These are phyloP conservation scores for Barnardius zonarius DNA, from an alignment of 2,113 vertebrate species.

Conservation along the genomic window DNA sequence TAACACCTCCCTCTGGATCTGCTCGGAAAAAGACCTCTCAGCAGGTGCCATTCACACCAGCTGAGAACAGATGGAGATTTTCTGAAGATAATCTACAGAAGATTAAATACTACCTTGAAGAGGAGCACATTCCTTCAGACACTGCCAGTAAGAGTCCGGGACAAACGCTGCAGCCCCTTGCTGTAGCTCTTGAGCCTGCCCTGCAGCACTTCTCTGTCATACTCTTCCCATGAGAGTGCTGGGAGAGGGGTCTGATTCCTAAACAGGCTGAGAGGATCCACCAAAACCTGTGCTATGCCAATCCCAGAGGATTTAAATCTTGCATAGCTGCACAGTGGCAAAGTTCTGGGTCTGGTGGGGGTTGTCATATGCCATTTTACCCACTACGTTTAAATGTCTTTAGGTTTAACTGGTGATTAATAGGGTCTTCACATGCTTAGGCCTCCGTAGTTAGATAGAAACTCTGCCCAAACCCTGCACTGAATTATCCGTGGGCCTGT, in stretches of 20 bases:
- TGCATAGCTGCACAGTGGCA: fast-evolving
- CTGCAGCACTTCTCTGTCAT: background rate
- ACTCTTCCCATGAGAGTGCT: background rate
- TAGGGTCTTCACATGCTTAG: background rate
- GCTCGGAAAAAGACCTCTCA: slow-evolving; percentile 51
- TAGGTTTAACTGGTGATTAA: background rate
- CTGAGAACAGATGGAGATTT: slow-evolving; percentile 86
- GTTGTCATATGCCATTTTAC: fast-evolving
- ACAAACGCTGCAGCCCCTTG: background rate
- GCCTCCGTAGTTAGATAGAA: no score
- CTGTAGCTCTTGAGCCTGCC: background rate
- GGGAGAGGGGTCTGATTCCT: background rate
- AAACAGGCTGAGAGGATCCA: background rate
- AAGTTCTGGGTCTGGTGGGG: background rate
- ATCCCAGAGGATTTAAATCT: background rate
- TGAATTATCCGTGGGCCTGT: background rate
- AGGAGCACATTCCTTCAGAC: slow-evolving; percentile 74
- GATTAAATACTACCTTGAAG: slow-evolving; percentile 83
- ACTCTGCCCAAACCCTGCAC: background rate
- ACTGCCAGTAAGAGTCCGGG: slow-evolving; percentile 78
- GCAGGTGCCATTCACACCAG: background rate
- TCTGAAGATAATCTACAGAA: slow-evolving; percentile 83
- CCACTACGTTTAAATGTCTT: background rate
- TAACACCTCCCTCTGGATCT: slow-evolving; percentile 26
- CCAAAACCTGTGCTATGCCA: background rate